Conservation (phyloP, 2,113 vertebrate genomes). For the Neolamprologus sp. region DNA sequence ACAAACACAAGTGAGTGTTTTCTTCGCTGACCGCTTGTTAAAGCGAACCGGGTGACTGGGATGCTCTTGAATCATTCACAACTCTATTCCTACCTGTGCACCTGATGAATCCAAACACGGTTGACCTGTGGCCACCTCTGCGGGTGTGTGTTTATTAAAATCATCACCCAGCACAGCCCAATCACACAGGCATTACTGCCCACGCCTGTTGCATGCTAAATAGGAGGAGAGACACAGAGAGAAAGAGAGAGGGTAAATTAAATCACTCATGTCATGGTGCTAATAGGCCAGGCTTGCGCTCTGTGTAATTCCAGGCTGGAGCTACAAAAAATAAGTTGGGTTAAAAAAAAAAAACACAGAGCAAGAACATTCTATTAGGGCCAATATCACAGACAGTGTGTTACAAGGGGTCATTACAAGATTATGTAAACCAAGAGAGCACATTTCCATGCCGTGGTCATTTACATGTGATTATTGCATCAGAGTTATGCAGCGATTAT, state of each 20-base stretch:
- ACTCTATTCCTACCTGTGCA: constrained; percentile 10
- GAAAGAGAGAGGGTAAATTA: constrained; percentile 53
- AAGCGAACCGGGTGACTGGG: not conserved
- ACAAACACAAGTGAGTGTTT: not conserved
- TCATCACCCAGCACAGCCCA: constrained; percentile 42
- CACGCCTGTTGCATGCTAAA: constrained; percentile 68
- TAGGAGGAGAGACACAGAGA: constrained; percentile 14
- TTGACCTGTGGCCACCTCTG: constrained; percentile 47
- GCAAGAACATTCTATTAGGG: constrained; percentile 70
- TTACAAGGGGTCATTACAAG: constrained; percentile 72
- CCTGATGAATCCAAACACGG: constrained; percentile 62
- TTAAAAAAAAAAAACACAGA: not conserved
- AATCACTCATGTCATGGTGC: constrained; percentile 73
- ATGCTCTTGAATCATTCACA: not conserved
- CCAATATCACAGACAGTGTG: constrained; percentile 63
- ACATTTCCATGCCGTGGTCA: constrained; percentile 56
- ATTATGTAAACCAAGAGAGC: constrained; percentile 70
- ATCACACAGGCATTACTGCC: constrained; percentile 66
- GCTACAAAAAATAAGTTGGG: constrained; percentile 1
- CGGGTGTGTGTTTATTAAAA: constrained; percentile 68
- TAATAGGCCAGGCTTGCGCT: constrained; percentile 68
- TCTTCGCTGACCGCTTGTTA: not conserved
- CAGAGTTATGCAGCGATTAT: constrained; percentile 61
- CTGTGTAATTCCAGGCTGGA: constrained; percentile 59
- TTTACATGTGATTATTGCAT: constrained; percentile 68